phyloP scores from a whole-genome alignment of 2,113 vertebrate species.

The Lanius ludovicianus region DNA sequence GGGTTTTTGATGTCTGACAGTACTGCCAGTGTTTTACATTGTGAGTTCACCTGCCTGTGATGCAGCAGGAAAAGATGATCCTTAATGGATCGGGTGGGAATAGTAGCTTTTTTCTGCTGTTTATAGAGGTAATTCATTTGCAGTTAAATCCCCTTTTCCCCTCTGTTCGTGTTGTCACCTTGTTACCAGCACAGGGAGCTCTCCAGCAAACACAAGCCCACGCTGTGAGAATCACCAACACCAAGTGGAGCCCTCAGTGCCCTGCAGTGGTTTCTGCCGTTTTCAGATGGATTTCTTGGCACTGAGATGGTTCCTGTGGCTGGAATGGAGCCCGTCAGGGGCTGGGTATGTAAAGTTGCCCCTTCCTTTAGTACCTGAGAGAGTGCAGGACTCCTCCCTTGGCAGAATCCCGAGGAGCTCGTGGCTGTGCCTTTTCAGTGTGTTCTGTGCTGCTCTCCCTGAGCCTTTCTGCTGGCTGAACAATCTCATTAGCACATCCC shows the following conservation, averaged over 20 bases:
- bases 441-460: neutral
- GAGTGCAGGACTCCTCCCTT: rapidly evolving
- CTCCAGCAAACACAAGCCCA: neutral
- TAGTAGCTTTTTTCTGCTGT: neutral
- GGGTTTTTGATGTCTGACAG: neutral
- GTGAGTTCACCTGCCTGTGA: neutral
- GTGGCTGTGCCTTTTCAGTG: rapidly evolving
- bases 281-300: neutral
- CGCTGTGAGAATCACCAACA: neutral
- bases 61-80: neutral
- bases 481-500: neutral
- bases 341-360: neutral
- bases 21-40: rapidly evolving
- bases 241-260: neutral
- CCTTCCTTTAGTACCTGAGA: neutral
- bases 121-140: neutral
- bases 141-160: neutral
- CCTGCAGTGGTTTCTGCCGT: neutral
- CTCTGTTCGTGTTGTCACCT: neutral
- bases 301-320: neutral
- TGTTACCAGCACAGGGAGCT: neutral
- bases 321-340: neutral
- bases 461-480: neutral
- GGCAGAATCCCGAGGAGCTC: neutral
- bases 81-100: neutral